Evolutionary conservation across 2,113 vertebrate species (phyloP).

Genomic region (Hypomesus transpacificus): DNA sequence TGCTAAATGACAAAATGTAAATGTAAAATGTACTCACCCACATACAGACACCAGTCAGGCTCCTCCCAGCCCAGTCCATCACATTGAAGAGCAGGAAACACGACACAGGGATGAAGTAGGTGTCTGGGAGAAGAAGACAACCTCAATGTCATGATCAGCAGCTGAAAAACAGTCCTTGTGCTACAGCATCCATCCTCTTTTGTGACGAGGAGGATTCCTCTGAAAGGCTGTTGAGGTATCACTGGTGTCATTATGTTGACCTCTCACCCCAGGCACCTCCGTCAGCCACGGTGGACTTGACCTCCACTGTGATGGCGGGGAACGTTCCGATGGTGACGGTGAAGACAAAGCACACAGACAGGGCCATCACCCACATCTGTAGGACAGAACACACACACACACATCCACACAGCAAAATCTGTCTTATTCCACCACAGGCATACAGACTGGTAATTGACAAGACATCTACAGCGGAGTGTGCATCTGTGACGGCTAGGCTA

Average conservation of each 20-base stretch:
- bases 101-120: constrained; percentile 88
- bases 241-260: not conserved
- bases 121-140: constrained; percentile 60
- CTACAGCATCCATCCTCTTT: not conserved
- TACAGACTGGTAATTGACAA: not conserved
- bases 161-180: not conserved
- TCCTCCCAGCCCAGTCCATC: constrained; percentile 93
- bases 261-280: constrained; percentile 80
- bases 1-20: too few species aligned
- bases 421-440: not conserved
- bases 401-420: not conserved
- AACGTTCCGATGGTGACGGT: constrained; percentile 88
- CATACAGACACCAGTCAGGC: constrained; percentile 83
- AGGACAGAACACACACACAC: not conserved
- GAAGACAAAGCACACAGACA: constrained; percentile 90
- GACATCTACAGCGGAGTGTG: not conserved
- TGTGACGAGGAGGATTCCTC: not conserved
- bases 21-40: too few species aligned
- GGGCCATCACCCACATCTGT: constrained; percentile 87
- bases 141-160: not conserved
- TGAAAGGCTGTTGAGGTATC: not conserved
- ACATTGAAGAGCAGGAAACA: constrained; percentile 94
- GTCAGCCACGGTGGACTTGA: constrained; percentile 61
- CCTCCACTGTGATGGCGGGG: constrained; percentile 82
- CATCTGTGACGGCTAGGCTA: too few species aligned